A percentile compares a stretch with the other conserved stretches of the same genome.
phyloP scores from a whole-genome alignment of 2,113 vertebrate species.

The Hystrix brachyura region DNA sequence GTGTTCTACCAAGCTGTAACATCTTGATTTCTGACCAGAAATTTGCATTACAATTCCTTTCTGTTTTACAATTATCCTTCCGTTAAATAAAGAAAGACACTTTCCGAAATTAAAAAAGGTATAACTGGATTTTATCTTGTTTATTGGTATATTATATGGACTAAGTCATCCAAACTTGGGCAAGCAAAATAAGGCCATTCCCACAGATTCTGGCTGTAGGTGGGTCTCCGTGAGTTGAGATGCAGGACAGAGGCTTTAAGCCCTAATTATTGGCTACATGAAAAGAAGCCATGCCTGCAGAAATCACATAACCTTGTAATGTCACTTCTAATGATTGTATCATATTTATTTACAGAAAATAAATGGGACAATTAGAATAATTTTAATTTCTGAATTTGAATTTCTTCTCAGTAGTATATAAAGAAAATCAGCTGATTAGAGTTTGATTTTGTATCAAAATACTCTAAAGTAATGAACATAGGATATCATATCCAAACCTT shows the following conservation, averaged over 20 bases:
- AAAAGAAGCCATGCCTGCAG: neutral
- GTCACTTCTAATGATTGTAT: neutral
- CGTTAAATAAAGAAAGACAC: neutral
- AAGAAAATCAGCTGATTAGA: neutral
- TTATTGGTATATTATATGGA: neutral
- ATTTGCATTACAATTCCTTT: neutral
- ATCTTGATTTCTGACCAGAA: neutral
- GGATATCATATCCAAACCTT: neutral
- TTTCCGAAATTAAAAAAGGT: conserved; percentile 26
- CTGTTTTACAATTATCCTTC: neutral
- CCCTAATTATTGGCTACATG: neutral
- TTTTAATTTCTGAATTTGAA: neutral
- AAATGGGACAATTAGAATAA: neutral
- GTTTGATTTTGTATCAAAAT: neutral
- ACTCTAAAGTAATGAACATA: neutral
- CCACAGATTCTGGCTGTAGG: neutral
- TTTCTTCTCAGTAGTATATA: neutral
- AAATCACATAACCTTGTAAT: neutral
- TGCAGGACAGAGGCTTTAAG: neutral
- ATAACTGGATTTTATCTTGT: neutral
- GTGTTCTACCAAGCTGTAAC: neutral
- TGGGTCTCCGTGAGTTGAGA: neutral
- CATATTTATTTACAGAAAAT: neutral
- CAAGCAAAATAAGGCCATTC: neutral
- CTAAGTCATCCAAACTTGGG: neutral